Evolutionary conservation across 2,797 vertebrate genomes (phyloP).

Genomic region (Chromobotia macracanthus): DNA sequence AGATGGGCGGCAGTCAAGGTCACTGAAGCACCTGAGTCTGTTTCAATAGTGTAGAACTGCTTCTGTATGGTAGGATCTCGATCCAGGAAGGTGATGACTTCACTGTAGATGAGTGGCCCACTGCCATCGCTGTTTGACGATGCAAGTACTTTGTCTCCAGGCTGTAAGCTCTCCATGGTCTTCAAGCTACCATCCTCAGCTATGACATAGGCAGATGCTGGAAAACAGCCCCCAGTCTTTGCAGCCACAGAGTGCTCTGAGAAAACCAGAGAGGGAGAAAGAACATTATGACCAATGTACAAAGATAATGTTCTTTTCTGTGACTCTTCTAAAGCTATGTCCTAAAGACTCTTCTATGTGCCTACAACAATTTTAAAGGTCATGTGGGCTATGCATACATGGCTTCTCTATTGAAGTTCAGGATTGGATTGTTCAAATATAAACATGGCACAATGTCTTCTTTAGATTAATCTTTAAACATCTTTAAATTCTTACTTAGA

Average conservation of each 20-base stretch:
- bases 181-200: slow-evolving; percentile 81
- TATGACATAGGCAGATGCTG: slow-evolving; percentile 80
- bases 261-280: slow-evolving; percentile 39
- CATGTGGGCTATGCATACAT: not conserved
- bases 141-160: slow-evolving; percentile 86
- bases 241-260: slow-evolving; percentile 95
- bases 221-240: slow-evolving; percentile 97
- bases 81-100: slow-evolving; percentile 90
- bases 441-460: slow-evolving; percentile 6
- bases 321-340: not conserved
- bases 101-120: slow-evolving; percentile 84
- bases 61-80: slow-evolving; percentile 75
- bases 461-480: slow-evolving; percentile 30
- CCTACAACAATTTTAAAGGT: slow-evolving; percentile 14
- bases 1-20: slow-evolving; percentile 90
- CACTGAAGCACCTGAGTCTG: slow-evolving; percentile 78
- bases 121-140: slow-evolving; percentile 79
- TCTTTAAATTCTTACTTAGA: slow-evolving; percentile 15
- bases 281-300: slow-evolving; percentile 4
- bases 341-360: too few relatives aligned
- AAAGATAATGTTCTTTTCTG: not conserved
- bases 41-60: slow-evolving; percentile 85
- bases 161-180: slow-evolving; percentile 81
- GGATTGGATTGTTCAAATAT: slow-evolving; percentile 24
- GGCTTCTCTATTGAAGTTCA: not conserved